Conservation (phyloP, 64 coral and sea anemone genomes). For the Hydrozoanthus tunicans region DNA sequence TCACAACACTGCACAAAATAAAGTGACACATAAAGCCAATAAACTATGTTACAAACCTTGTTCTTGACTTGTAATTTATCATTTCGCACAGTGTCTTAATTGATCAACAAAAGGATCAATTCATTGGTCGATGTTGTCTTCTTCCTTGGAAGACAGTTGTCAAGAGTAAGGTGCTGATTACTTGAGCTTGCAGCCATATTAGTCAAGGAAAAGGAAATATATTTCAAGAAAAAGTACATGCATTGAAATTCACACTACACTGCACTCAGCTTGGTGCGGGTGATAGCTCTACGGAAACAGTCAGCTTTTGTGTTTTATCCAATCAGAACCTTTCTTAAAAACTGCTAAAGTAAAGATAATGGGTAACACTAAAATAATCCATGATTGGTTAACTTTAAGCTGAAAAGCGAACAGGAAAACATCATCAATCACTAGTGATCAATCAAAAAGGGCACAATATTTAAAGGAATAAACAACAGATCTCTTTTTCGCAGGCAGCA, state of each 20-base stretch:
- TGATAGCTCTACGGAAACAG: not conserved
- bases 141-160: not conserved
- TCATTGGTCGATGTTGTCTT: not conserved
- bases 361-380: not conserved
- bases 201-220: not conserved
- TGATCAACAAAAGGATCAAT: not conserved
- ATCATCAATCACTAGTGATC: not conserved
- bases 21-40: not conserved
- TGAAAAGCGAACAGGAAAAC: not conserved
- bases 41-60: not conserved
- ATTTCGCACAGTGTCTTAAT: not conserved
- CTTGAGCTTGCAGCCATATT: not conserved
- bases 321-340: not conserved
- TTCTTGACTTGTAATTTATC: not conserved
- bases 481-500: too few relatives aligned
- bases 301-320: slow-evolving; percentile 4
- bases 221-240: not conserved
- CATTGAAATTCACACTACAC: not conserved
- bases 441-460: not conserved
- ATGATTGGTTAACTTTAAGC: slow-evolving; percentile 1
- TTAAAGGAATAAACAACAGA: not conserved
- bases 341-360: not conserved
- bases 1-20: not conserved
- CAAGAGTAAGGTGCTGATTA: not conserved
- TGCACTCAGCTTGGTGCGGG: not conserved